A percentile compares a stretch with the other conserved stretches of the same genome.
Evolutionary conservation across 2,888 invertebrate genomes (phyloP).

Genomic region (Panopea generosa): DNA sequence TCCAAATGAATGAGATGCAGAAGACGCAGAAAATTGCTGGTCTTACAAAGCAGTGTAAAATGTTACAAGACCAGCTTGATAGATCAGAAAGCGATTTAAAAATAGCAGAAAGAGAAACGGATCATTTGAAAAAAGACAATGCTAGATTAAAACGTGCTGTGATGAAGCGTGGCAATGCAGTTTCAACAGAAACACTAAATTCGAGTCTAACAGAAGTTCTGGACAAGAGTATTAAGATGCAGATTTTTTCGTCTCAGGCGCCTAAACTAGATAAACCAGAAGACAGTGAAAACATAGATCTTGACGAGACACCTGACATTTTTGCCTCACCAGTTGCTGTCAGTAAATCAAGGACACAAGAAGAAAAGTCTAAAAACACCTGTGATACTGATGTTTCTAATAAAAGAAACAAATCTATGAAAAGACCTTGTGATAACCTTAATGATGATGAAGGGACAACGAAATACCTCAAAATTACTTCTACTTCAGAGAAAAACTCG

Average conservation of each 20-base stretch:
- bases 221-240: conserved; percentile 67
- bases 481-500: conserved; percentile 66
- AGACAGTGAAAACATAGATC: conserved; percentile 35
- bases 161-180: too few species aligned
- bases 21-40: conserved; percentile 65
- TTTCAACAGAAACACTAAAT: conserved; percentile 53
- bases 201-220: conserved; percentile 71
- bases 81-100: conserved; percentile 75
- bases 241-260: conserved; percentile 63
- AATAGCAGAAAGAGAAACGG: conserved; percentile 69
- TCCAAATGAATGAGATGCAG: conserved; percentile 62
- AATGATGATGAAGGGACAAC: conserved; percentile 50
- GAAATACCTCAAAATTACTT: conserved; percentile 71
- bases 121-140: conserved; percentile 64
- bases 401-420: background rate
- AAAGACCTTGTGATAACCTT: conserved; percentile 6
- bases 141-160: conserved; percentile 57
- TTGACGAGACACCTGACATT: conserved; percentile 56
- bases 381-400: background rate
- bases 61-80: conserved; percentile 67
- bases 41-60: conserved; percentile 50
- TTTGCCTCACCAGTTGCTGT: conserved; percentile 44
- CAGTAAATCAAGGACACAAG: background rate
- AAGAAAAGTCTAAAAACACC: background rate
- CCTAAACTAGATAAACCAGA: conserved; percentile 41